phyloP scores from a whole-genome alignment of 2,797 vertebrate genomes.

The Takifugu rubripes region DNA sequence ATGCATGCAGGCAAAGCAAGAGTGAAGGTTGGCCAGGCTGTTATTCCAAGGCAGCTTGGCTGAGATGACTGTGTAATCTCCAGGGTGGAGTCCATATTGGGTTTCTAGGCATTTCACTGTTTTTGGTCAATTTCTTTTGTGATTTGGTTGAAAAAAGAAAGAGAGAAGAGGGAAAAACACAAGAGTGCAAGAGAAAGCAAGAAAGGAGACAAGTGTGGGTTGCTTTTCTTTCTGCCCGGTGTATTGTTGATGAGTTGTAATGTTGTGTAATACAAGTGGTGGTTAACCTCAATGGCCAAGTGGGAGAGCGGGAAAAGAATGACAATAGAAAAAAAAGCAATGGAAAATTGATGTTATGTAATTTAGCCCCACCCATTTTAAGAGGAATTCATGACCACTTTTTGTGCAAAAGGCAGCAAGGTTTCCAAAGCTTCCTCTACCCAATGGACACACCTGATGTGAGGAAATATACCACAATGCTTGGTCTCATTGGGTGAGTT shows the following conservation, averaged over 20 bases:
- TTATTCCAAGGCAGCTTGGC: constrained; percentile 74
- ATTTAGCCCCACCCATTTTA: constrained; percentile 8
- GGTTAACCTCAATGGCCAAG: constrained; percentile 75
- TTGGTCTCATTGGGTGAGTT: no score
- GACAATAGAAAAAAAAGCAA: constrained; percentile 21
- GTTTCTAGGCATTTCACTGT: constrained; percentile 71
- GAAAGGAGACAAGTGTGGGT: constrained; percentile 40
- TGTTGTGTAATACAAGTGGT: constrained; percentile 78
- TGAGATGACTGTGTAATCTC: constrained; percentile 73
- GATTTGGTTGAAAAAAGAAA: constrained; percentile 53
- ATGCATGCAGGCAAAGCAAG: constrained; percentile 39
- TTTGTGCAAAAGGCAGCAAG: not conserved
- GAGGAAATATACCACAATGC: no score
- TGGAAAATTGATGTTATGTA: constrained; percentile 23
- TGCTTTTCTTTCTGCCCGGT: constrained; percentile 51
- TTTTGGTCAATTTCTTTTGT: constrained; percentile 66
- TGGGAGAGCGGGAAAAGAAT: constrained; percentile 20
- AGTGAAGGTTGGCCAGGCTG: constrained; percentile 61
- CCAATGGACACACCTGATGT: no score
- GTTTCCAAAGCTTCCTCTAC: not conserved
- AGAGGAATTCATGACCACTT: not conserved
- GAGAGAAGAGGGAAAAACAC: constrained; percentile 32
- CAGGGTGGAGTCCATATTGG: constrained; percentile 77
- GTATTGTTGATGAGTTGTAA: constrained; percentile 71
- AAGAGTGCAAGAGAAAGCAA: constrained; percentile 30